Evolutionary conservation across 2,113 vertebrate genomes (phyloP), one percentile per base, ranked within the genome.

Genomic region (Paedocypris sp.): DNA sequence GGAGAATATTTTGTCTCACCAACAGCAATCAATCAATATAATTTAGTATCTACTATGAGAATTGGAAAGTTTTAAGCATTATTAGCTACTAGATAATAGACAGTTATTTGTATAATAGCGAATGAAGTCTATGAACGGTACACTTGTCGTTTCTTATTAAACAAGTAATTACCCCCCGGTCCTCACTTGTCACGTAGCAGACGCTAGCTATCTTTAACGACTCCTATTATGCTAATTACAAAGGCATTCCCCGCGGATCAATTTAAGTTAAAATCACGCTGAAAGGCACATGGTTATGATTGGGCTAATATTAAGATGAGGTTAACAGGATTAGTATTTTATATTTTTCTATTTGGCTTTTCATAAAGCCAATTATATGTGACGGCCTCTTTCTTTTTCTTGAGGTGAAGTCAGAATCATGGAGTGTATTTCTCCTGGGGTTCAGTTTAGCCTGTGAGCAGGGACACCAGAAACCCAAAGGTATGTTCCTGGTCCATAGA

Each of bases 181-280:
- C 25, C 54, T 45, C 43, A 20, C 39, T 43, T 58, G 25, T 58
- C 54, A 58, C 43, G 42, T 58, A 58, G 18, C 39, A 58, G 54
- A 43, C 16, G 6, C 23, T 56, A 31, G 42, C 31, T 16, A 39
- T 39, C 33, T 23, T 22, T 22, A 43, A 39, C 16, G 18, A 45
- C 54, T 58, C 26, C 19, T 58, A 45, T 58, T 43, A 58, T 58
- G 54, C 39, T 43, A 58, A 58, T 58, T 58, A 28, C 54, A 58
- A 3, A 12, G 16, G 54, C 38, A 58, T 36, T 58, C 39, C 54
- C 54, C 28, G 42, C 3, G 18, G 54, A 58, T 58, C 54, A 32
- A 58, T 43, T 45, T 58, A 11, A 31, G 54, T 13, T 31, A 31
- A 53, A 19, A 53, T 53, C 32, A 25, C 15, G 20, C 50, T 38